Evolutionary conservation across 2,113 vertebrate genomes (phyloP), one percentile per base, ranked within the genome.

Genomic region (Picathartes gymnocephalus): DNA sequence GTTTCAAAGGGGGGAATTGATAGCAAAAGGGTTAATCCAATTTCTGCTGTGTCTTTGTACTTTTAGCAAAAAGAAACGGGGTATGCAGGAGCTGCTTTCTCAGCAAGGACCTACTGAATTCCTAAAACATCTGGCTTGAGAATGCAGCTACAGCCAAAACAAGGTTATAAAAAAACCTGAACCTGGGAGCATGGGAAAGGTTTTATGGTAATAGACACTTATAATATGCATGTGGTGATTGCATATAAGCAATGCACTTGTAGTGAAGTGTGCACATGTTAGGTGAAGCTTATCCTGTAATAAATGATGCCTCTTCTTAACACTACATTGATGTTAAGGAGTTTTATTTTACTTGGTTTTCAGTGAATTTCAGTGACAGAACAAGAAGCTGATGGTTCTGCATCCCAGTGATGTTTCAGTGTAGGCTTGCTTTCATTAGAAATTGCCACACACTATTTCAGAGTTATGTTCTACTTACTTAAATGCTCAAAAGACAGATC

Each of bases 201-300:
- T 61, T 61, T 53, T 39, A 47, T 39, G 56, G n/a, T 78, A 61
- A 78, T 53, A 23, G 37, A 33, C 62, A 86, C 22, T 69, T 53
- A 4, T 5, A 37, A 37, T 33, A 28, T 6, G 23, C 23, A n/a
- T 0, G 0, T 3, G 0, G 73, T 30, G 64, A 53, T 10, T 39
- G 64, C 6, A 69, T 69, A 20, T 53, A 69, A 78, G 33, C 9
- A 39, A 16, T 1, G 0, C 40, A 16, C 54, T n/a, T 53, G 72
- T 7, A 45, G 54, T 11, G 15, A 45, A 24, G 2, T 61, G 73
- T 68, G 64, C 54, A 16, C n/a, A n/a, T n/a, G n/a, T n/a, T n/a
- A n/a, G n/a, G n/a, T n/a, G n/a, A n/a, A n/a, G n/a, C n/a, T n/a
- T n/a, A n/a, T n/a, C n/a, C n/a, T n/a, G n/a, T n/a, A n/a, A n/a